Conservation (phyloP, 2,797 vertebrate species). For the Eleutherodactylus coqui region DNA sequence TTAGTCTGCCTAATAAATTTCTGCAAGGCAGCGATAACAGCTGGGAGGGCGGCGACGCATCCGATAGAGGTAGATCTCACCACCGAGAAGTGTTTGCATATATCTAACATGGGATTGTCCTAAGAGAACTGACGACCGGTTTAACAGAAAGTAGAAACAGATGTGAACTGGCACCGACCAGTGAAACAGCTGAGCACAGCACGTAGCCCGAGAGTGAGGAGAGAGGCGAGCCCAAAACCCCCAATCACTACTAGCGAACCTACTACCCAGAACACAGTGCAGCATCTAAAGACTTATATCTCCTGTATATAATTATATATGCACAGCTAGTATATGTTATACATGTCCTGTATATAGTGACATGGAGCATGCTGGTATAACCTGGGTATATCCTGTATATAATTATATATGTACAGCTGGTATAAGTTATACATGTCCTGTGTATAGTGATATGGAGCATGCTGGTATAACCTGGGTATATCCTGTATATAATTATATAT, state of each 20-base stretch:
- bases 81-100: slow-evolving; percentile 36
- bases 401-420: background rate
- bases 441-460: background rate
- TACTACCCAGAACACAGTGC: background rate
- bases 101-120: slow-evolving; percentile 42
- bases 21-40: slow-evolving; percentile 38
- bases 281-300: background rate
- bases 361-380: background rate
- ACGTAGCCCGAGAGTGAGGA: slow-evolving; percentile 3
- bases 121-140: slow-evolving; percentile 34
- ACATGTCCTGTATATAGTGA: background rate
- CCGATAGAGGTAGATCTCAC: slow-evolving; percentile 3
- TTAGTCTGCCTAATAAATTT: slow-evolving; percentile 44
- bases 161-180: too few species aligned
- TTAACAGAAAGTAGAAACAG: slow-evolving; percentile 47
- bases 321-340: background rate
- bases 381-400: background rate
- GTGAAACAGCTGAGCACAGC: background rate
- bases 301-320: background rate
- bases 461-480: background rate
- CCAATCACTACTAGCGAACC: background rate
- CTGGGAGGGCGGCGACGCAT: background rate
- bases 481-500: background rate
- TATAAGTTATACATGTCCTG: background rate
- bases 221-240: background rate